Evolutionary conservation across 2,113 vertebrate species (phyloP), one percentile per base, ranked within the genome.

Genomic region (Pimephales promelas): DNA sequence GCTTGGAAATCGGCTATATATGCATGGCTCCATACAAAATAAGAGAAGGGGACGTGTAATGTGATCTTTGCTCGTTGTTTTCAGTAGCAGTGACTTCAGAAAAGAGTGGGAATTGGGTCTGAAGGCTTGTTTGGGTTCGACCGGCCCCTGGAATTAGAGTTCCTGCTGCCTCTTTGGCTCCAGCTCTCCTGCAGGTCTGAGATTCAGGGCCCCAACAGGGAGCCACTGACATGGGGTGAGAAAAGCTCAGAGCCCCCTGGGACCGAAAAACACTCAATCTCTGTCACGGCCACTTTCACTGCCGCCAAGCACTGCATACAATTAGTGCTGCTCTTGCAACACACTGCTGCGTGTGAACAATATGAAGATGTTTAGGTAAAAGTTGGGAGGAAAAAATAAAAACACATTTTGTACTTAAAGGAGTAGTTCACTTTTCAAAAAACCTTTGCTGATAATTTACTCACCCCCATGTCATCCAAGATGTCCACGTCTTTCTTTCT

Each of bases 101-200:
- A 68, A 68, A 40, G 64, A 68, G 45, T 83, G 73, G 64, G 62
- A 83, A 64, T 83, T 45, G 22, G 56, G 34, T 28, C 18, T 13
- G 34, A 24, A 57, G 40, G 68, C 62, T 56, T 79, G 80, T 82
- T 83, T 85, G 74, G 73, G 57, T 84, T 82, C 24, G 45, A 52
- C 56, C 28, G 66, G 49, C 62, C 75, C 40, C n/a, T 71, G 57
- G 83, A 83, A 73, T 75, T 47, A 70, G 75, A 87, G 43, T 79
- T 76, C 83, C 86, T 45, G 73, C 66, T 87, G 83, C 59, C 66
- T 78, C 62, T 26, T 84, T 85, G 86, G 75, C 81, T 85, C 86
- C 86, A 83, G 70, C 83, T 85, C 68, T 66, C 79, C 75, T 24
- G 83, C 75, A 80, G 80, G 83, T 87, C 83, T 83, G 72, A 77